Percentiles rank a stretch among this genome's conserved stretches.
phyloP scores from a whole-genome alignment of 2,113 vertebrate genomes.

The Alligator sinensis region DNA sequence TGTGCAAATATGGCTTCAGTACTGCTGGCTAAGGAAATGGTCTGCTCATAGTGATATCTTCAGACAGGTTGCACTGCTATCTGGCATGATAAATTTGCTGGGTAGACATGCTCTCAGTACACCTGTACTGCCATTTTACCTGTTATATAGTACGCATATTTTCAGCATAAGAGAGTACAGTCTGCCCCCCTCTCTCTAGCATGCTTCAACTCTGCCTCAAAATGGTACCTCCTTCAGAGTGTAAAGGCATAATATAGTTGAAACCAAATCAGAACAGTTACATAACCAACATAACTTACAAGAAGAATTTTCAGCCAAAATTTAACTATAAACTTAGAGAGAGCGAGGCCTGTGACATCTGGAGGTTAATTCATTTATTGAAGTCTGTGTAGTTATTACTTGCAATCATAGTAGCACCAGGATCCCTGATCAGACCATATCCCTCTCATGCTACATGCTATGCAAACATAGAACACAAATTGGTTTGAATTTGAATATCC shows the following conservation, averaged over 20 bases:
- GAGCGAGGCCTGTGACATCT: not conserved
- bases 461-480: not conserved
- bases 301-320: constrained; percentile 41
- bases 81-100: too few species aligned
- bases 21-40: too few species aligned
- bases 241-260: constrained; percentile 21
- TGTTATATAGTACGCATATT: not conserved
- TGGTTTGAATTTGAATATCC: not conserved
- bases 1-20: too few species aligned
- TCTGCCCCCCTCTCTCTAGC: not conserved
- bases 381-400: constrained; percentile 21
- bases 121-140: not conserved
- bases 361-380: constrained; percentile 19
- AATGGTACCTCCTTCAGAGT: constrained; percentile 47
- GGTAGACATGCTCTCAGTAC: too few species aligned
- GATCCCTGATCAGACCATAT: not conserved
- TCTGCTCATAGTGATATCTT: too few species aligned
- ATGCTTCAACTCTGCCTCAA: not conserved
- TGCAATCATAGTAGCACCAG: constrained; percentile 22
- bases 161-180: not conserved
- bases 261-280: constrained; percentile 32
- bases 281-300: constrained; percentile 21
- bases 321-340: constrained; percentile 46
- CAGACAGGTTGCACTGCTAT: too few species aligned
- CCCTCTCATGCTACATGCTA: not conserved